Conservation (phyloP, 2,113 vertebrate species). For the Corvus moneduloides region DNA sequence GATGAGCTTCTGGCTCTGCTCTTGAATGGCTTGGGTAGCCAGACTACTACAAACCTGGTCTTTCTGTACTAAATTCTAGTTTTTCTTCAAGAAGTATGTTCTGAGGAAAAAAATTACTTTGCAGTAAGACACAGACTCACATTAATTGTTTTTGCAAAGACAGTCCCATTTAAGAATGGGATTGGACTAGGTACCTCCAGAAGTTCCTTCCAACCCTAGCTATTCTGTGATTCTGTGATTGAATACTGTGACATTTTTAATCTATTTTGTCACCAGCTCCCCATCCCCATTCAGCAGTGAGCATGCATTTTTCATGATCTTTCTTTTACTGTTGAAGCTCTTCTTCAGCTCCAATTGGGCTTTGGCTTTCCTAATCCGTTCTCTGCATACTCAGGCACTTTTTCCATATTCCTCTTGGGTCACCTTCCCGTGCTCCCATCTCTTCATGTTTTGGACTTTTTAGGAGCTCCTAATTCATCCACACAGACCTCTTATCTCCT, state of each 20-base stretch:
- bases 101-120: not conserved
- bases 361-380: not conserved
- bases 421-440: not conserved
- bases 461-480: not conserved
- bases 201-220: not conserved
- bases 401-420: not conserved
- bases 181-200: not conserved
- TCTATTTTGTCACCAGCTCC: not conserved
- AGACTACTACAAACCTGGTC: not conserved
- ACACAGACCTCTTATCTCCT: not conserved
- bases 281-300: not conserved
- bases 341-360: not conserved
- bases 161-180: not conserved
- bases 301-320: not conserved
- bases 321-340: not conserved
- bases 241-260: not conserved
- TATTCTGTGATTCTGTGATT: not conserved
- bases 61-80: not conserved
- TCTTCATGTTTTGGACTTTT: not conserved
- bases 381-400: not conserved
- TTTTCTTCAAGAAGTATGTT: not conserved
- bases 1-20: not conserved
- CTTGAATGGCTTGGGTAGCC: not conserved
- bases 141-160: not conserved
- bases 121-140: not conserved